Conservation (phyloP, 2,797 vertebrate genomes). For the Antrozous pallidus region DNA sequence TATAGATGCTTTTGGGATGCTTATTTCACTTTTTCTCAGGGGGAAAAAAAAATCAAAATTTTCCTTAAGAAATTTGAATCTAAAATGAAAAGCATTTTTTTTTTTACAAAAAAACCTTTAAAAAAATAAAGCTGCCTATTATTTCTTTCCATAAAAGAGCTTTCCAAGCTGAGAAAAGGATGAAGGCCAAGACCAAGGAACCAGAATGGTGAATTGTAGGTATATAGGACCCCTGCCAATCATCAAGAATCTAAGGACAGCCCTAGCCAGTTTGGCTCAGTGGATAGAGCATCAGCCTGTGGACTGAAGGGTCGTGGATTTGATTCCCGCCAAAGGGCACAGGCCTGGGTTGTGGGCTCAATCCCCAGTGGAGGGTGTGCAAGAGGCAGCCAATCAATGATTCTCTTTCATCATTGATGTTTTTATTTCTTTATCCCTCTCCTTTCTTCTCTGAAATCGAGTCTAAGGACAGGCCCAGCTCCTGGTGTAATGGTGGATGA, state of each 20-base stretch:
- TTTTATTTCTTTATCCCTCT: too few relatives aligned
- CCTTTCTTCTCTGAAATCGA: too few relatives aligned
- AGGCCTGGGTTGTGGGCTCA: too few relatives aligned
- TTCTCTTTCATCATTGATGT: too few relatives aligned
- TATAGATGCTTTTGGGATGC: background rate
- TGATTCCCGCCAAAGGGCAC: too few relatives aligned
- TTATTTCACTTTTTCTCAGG: background rate
- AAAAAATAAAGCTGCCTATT: background rate
- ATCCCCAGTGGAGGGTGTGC: too few relatives aligned
- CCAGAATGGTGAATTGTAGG: too few relatives aligned
- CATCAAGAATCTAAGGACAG: background rate
- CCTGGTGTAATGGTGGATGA: background rate
- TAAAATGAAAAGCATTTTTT: background rate
- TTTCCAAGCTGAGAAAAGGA: background rate
- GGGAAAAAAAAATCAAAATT: background rate
- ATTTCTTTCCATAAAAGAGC: background rate
- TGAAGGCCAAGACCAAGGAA: background rate
- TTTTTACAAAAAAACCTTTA: background rate
- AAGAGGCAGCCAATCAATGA: too few relatives aligned
- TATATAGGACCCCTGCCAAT: background rate
- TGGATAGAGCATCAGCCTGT: too few relatives aligned
- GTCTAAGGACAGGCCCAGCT: background rate
- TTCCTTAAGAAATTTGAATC: background rate
- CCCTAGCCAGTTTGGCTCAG: too few relatives aligned
- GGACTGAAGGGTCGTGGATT: too few relatives aligned